phyloP scores from a whole-genome alignment of 2,888 invertebrate genomes.

The Sinelater perroti region DNA sequence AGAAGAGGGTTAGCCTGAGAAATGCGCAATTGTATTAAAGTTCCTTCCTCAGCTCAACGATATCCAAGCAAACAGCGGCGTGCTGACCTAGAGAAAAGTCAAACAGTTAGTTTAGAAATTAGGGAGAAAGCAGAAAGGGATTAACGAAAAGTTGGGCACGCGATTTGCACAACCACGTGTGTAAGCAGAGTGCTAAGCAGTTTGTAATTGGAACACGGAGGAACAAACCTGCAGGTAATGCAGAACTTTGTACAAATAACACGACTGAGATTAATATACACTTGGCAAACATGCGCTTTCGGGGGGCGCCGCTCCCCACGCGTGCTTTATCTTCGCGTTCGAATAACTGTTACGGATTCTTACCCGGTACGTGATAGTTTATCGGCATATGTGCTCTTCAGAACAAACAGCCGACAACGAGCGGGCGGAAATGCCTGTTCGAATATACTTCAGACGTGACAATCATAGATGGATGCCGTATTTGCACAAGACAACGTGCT shows the following conservation, averaged over 20 bases:
- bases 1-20: no score
- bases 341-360: conserved; percentile 34
- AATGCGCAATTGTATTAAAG: no score
- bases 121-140: conserved; percentile 33
- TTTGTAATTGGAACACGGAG: conserved; percentile 45
- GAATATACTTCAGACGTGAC: conserved; percentile 29
- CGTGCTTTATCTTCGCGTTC: conserved; percentile 31
- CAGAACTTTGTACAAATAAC: conserved; percentile 38
- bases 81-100: conserved; percentile 19
- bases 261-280: conserved; percentile 35
- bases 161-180: conserved; percentile 39
- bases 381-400: conserved; percentile 30
- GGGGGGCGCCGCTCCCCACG: conserved; percentile 17
- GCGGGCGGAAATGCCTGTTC: conserved; percentile 21
- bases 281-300: conserved; percentile 36
- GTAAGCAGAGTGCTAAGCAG: conserved; percentile 43
- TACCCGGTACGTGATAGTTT: conserved; percentile 31
- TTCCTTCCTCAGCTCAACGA: neutral
- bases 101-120: conserved; percentile 31
- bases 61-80: conserved; percentile 10
- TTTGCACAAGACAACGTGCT: conserved; percentile 12
- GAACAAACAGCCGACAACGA: conserved; percentile 23
- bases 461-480: conserved; percentile 25
- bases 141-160: conserved; percentile 37
- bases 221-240: conserved; percentile 42